These are phyloP conservation scores for Byasa hedistus DNA, from an alignment of 2,888 invertebrate species.

Conservation along the genomic window DNA sequence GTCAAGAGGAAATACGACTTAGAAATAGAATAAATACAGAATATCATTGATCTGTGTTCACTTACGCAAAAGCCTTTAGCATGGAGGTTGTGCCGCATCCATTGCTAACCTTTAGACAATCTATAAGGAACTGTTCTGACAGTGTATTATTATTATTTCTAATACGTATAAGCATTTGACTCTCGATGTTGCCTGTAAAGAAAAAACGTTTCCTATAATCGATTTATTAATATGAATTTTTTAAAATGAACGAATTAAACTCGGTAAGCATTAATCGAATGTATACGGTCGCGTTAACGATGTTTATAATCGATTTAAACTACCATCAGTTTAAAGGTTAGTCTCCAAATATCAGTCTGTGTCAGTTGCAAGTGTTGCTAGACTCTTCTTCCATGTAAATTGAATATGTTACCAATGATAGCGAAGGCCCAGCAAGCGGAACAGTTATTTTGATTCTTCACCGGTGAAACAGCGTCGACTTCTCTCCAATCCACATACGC, in stretches of 20 bases:
- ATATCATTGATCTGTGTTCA: conserved; percentile 7
- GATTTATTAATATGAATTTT: too few relatives aligned
- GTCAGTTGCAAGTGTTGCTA: too few relatives aligned
- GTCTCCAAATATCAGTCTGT: too few relatives aligned
- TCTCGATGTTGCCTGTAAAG: conserved; percentile 43
- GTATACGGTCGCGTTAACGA: too few relatives aligned
- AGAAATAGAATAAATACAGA: too few relatives aligned
- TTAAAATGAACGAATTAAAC: too few relatives aligned
- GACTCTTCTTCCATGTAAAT: too few relatives aligned
- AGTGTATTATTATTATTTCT: conserved; percentile 28
- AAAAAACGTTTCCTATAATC: neutral
- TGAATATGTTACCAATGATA: conserved; percentile 35
- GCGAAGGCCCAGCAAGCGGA: conserved; percentile 58
- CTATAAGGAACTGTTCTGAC: conserved; percentile 46
- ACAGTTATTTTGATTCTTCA: conserved; percentile 50
- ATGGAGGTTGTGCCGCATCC: conserved; percentile 36
- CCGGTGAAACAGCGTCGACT: conserved; percentile 40
- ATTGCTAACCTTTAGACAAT: conserved; percentile 35
- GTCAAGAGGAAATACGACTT: too few relatives aligned
- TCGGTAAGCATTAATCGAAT: too few relatives aligned
- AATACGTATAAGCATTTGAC: conserved; percentile 36
- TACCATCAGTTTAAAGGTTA: too few relatives aligned
- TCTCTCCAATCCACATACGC: conserved; percentile 49
- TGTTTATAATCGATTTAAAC: too few relatives aligned
- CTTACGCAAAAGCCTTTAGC: conserved; percentile 39